Percentiles rank a stretch among this genome's conserved stretches.
These are phyloP conservation scores for Hesperia comma DNA, from an alignment of 2,888 invertebrate species.

Conservation along the genomic window DNA sequence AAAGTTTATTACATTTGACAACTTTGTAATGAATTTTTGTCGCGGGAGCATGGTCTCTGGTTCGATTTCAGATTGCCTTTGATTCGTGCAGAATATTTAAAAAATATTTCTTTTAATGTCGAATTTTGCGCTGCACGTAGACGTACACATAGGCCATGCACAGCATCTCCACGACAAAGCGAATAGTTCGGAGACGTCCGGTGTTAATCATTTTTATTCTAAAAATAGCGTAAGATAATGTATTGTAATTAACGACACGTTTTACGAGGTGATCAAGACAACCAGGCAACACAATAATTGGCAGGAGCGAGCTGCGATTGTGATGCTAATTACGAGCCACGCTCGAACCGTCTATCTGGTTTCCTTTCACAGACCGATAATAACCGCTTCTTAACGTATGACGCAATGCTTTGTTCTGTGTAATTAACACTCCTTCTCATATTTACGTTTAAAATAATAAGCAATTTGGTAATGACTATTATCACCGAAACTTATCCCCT, in stretches of 20 bases:
- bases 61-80: no score
- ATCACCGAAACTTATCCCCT: not conserved
- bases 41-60: no score
- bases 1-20: not conserved
- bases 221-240: constrained; percentile 1
- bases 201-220: constrained; percentile 3
- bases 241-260: constrained; percentile 10
- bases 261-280: constrained; percentile 15
- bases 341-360: constrained; percentile 31
- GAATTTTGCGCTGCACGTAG: no score
- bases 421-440: constrained; percentile 15
- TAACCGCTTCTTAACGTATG: constrained; percentile 25
- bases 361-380: constrained; percentile 42
- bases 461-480: constrained; percentile 23
- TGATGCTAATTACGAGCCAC: constrained; percentile 28
- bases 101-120: no score
- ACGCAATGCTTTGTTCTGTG: constrained; percentile 19
- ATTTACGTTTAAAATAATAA: constrained; percentile 19
- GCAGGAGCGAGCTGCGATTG: constrained; percentile 26
- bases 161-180: not conserved
- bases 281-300: constrained; percentile 15
- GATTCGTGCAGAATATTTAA: no score
- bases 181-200: not conserved
- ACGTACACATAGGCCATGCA: no score
- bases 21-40: no score